A percentile compares a stretch with the other conserved stretches of the same genome.
Evolutionary conservation across 92 coral and sea anemone species (phyloP).

Genomic region (Muricea muricata): DNA sequence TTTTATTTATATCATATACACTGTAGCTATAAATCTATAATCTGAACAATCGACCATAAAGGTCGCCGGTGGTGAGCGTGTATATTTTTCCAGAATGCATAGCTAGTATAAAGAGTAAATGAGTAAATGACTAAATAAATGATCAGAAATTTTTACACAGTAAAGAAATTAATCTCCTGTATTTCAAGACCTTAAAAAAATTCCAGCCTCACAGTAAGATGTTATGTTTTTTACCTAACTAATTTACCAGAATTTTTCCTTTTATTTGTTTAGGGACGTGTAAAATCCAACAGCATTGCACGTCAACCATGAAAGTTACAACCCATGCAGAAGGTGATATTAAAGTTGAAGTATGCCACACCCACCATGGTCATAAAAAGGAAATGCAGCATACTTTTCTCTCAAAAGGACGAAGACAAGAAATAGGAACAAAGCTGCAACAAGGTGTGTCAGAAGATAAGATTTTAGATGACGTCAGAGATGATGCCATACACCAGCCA

Average conservation of each 20-base stretch:
- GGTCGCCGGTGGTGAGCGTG: no score
- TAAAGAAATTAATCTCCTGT: no score
- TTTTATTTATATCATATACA: no score
- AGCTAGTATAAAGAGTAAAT: no score
- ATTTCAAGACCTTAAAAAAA: no score
- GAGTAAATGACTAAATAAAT: no score
- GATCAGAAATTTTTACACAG: no score
- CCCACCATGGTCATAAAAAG: conserved; percentile 2
- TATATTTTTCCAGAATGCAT: no score
- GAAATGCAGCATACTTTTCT: conserved; percentile 7
- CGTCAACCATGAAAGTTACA: conserved; percentile 20
- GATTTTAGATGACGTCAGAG: conserved; percentile 5
- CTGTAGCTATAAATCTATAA: neutral
- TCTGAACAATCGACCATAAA: neutral
- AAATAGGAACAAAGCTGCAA: conserved; percentile 7
- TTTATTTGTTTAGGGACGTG: no score
- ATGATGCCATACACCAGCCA: neutral
- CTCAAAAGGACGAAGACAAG: neutral
- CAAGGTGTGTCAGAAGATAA: conserved; percentile 5
- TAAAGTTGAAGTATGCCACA: neutral
- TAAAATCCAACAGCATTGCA: conserved; percentile 49
- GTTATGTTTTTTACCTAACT: no score
- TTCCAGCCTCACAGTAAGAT: no score
- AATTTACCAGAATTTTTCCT: no score
- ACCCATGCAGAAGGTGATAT: neutral